These are phyloP conservation scores for Torymus aiolomorphi DNA, from an alignment of 2,888 invertebrate species.

Conservation along the genomic window DNA sequence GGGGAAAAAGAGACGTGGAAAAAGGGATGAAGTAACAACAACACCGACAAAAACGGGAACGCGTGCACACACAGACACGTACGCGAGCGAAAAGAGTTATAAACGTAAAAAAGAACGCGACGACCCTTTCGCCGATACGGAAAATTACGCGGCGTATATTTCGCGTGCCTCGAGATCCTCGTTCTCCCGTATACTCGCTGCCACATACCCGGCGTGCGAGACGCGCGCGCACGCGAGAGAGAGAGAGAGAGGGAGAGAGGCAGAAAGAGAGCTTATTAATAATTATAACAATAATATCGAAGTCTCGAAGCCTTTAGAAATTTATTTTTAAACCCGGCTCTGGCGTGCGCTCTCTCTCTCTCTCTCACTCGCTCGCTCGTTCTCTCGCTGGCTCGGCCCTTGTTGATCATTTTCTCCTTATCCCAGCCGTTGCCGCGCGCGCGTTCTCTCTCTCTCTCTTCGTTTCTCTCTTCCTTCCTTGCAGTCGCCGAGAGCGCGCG, in stretches of 20 bases:
- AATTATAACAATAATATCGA: constrained; percentile 53
- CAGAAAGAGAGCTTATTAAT: constrained; percentile 48
- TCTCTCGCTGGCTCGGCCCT: constrained; percentile 40
- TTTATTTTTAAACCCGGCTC: constrained; percentile 47
- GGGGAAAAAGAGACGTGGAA: background rate
- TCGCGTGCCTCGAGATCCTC: constrained; percentile 25
- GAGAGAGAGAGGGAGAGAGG: constrained; percentile 30
- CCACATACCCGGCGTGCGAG: no score
- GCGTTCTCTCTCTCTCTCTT: constrained; percentile 30
- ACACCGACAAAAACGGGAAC: background rate
- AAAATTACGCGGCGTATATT: constrained; percentile 27
- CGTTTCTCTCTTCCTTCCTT: constrained; percentile 38
- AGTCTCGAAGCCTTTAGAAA: constrained; percentile 51
- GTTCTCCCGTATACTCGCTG: no score
- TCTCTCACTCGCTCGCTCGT: constrained; percentile 21
- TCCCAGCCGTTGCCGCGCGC: constrained; percentile 24
- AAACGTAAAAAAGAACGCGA: constrained; percentile 13
- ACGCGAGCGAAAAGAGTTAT: background rate
- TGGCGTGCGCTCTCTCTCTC: background rate
- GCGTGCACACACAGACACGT: no score
- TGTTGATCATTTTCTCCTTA: constrained; percentile 57
- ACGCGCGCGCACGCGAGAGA: background rate
- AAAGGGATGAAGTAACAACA: background rate
- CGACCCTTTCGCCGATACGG: constrained; percentile 27
- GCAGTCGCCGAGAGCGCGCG: background rate